A percentile compares a stretch with the other conserved stretches of the same genome.
Evolutionary conservation across 1,140 invertebrate genomes (phyloP).

Genomic region (Apis laboriosa): DNA sequence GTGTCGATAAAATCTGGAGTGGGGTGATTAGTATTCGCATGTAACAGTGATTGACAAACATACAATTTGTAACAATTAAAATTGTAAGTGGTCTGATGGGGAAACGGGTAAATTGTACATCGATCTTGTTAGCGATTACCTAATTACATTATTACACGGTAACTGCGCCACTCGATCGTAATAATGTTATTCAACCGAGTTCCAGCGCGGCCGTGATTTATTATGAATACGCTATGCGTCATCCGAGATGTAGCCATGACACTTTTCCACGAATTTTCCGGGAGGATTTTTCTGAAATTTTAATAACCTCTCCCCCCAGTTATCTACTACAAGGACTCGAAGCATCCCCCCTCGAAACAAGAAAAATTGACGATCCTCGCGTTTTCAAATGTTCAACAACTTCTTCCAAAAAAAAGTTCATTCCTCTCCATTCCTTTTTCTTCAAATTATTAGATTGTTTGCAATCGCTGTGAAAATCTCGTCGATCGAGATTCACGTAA

Average conservation of each 20-base stretch:
- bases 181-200: constrained; percentile 36
- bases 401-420: too few species aligned
- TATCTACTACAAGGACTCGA: neutral
- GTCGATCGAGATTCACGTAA: too few species aligned
- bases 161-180: constrained; percentile 8
- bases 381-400: too few species aligned
- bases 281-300: constrained; percentile 13
- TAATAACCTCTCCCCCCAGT: neutral
- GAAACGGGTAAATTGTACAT: constrained; percentile 19
- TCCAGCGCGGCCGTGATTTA: neutral
- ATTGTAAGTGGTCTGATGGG: neutral
- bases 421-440: too few species aligned
- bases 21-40: neutral
- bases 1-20: neutral
- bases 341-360: neutral
- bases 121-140: constrained; percentile 37
- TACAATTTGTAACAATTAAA: constrained; percentile 19
- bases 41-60: neutral
- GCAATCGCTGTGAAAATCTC: too few species aligned
- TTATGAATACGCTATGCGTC: constrained; percentile 18
- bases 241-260: neutral
- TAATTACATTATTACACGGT: constrained; percentile 38
- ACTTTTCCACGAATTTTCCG: neutral
- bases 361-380: neutral
- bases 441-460: too few species aligned